Evolutionary conservation across 2,797 vertebrate genomes (phyloP).

Genomic region (Cuniculus paca): DNA sequence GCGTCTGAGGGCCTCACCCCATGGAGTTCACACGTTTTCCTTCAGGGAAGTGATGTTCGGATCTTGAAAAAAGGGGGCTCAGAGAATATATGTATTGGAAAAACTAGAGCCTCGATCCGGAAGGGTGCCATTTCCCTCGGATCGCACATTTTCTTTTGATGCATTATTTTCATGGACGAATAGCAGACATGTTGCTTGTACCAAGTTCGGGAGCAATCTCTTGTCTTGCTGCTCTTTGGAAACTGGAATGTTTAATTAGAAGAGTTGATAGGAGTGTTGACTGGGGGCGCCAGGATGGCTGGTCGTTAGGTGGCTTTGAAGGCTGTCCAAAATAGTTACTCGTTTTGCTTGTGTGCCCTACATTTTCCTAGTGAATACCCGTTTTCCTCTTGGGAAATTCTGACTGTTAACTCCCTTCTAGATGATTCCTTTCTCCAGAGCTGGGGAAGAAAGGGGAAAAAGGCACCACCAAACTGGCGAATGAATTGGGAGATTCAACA

Average conservation of each 20-base stretch:
- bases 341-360: not conserved
- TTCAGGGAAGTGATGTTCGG: not conserved
- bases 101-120: not conserved
- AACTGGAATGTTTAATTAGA: constrained; percentile 56
- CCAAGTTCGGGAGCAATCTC: not conserved
- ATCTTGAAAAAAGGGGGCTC: constrained; percentile 25
- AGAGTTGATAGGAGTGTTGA: constrained; percentile 1
- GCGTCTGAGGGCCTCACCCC: not conserved
- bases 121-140: not conserved
- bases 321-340: not conserved
- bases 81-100: not conserved
- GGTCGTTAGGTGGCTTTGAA: constrained; percentile 66
- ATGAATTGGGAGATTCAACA: not conserved
- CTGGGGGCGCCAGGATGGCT: not conserved
- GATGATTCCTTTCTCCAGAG: constrained; percentile 28
- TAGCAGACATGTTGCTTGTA: not conserved
- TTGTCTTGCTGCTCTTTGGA: constrained; percentile 26
- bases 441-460: not conserved
- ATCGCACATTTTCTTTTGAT: constrained; percentile 13
- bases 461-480: not conserved
- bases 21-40: not conserved
- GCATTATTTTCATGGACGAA: not conserved
- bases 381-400: constrained; percentile 76
- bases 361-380: constrained; percentile 66
- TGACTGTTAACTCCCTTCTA: constrained; percentile 40